phyloP scores from a whole-genome alignment of 2,113 vertebrate genomes.

The Pollachius pollachius region DNA sequence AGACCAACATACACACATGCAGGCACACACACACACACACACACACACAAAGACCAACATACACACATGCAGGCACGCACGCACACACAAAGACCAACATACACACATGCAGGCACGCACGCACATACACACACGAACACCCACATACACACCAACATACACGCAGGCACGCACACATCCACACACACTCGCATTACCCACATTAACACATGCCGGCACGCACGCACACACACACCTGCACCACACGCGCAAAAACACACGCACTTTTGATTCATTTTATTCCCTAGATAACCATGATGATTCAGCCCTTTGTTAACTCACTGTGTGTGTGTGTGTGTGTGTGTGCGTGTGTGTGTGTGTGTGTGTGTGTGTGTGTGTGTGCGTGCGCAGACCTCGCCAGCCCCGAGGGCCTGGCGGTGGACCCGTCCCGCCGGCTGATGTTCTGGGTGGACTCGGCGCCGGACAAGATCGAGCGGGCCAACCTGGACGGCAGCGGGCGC shows the following conservation, averaged over 20 bases:
- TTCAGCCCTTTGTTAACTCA: no score
- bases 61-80: no score
- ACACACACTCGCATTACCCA: no score
- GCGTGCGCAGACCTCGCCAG: slow-evolving; percentile 82
- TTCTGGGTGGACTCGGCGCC: slow-evolving; percentile 95
- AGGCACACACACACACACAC: no score
- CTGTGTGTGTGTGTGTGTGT: no score
- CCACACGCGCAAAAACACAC: background rate
- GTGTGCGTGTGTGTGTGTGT: no score
- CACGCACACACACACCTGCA: background rate
- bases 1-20: no score
- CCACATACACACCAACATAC: no score
- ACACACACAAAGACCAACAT: no score
- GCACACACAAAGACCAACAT: no score
- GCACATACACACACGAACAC: background rate
- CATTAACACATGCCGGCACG: no score
- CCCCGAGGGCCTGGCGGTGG: slow-evolving; percentile 90
- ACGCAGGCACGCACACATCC: no score
- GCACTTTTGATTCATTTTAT: background rate
- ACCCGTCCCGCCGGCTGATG: slow-evolving; percentile 79
- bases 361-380: background rate
- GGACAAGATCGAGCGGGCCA: slow-evolving; percentile 85
- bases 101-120: background rate
- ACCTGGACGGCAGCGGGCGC: slow-evolving; percentile 84
- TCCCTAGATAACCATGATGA: background rate